Evolutionary conservation across 2,113 vertebrate genomes (phyloP).

Genomic region (Pontoporia blainvillei): DNA sequence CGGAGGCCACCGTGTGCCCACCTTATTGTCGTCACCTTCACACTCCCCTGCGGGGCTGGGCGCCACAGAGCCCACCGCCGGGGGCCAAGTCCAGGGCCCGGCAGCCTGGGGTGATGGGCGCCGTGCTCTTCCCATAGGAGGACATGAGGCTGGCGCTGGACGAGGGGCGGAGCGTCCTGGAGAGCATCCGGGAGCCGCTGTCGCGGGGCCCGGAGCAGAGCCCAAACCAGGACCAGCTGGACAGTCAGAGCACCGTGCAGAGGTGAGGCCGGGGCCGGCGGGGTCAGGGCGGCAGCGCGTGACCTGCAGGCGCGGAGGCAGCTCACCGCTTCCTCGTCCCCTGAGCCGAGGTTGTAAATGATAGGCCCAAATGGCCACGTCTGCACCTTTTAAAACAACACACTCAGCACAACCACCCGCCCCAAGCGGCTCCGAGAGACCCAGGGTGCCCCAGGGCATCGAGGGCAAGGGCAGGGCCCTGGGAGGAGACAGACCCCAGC

Average conservation of each 20-base stretch:
- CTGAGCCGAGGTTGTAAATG: background rate
- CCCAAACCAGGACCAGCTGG: conserved; percentile 93
- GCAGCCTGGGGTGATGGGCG: background rate
- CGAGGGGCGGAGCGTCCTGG: conserved; percentile 87
- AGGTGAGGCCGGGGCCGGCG: conserved; percentile 80
- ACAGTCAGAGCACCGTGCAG: conserved; percentile 92
- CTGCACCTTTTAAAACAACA: background rate
- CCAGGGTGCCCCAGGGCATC: too few relatives aligned
- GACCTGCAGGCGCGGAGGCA: too few relatives aligned
- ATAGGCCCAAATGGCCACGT: background rate
- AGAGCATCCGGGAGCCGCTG: conserved; percentile 88
- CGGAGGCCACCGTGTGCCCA: background rate
- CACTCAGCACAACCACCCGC: background rate
- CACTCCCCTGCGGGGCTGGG: background rate
- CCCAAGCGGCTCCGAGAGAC: too few relatives aligned
- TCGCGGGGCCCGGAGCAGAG: conserved; percentile 84
- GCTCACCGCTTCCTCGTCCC: background rate
- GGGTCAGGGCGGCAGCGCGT: too few relatives aligned
- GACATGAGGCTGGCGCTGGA: conserved; percentile 87
- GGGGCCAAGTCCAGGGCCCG: background rate
- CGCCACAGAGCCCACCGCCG: background rate
- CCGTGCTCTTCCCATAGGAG: conserved; percentile 78
- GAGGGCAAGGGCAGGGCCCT: background rate
- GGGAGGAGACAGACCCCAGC: background rate
- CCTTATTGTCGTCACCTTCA: background rate